A percentile compares a stretch with the other conserved stretches of the same genome.
These are phyloP conservation scores for Philopedon plagiatum DNA, from an alignment of 2,888 invertebrate species.

Conservation along the genomic window DNA sequence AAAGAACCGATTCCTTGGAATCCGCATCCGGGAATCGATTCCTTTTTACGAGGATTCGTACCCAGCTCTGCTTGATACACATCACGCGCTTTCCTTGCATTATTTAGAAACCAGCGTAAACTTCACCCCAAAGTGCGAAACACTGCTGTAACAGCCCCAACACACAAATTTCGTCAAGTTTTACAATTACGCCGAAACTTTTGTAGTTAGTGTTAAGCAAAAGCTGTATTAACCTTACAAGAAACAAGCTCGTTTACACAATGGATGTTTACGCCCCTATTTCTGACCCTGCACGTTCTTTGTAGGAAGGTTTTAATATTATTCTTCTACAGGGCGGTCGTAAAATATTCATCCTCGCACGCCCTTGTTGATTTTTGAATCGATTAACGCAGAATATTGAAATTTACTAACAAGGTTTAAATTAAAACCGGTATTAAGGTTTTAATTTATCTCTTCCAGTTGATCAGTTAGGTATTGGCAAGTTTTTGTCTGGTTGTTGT, in stretches of 20 bases:
- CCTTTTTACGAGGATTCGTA: too few relatives aligned
- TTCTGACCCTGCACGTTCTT: constrained; percentile 28
- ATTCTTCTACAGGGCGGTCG: not conserved
- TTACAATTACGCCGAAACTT: constrained; percentile 66
- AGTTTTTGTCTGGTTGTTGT: too few relatives aligned
- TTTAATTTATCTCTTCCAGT: too few relatives aligned
- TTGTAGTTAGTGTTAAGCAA: constrained; percentile 65
- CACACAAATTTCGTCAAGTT: constrained; percentile 67
- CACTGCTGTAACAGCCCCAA: constrained; percentile 64
- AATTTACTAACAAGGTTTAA: too few relatives aligned
- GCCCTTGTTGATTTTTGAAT: too few relatives aligned
- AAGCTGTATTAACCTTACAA: constrained; percentile 60
- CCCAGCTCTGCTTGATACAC: constrained; percentile 65
- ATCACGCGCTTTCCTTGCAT: constrained; percentile 64
- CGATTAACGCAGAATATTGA: too few relatives aligned
- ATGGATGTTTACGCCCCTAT: constrained; percentile 56
- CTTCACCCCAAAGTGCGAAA: constrained; percentile 54
- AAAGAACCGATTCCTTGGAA: too few relatives aligned
- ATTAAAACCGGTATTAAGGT: too few relatives aligned
- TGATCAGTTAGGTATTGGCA: too few relatives aligned
- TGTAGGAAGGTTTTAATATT: constrained; percentile 17
- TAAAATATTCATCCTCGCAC: too few relatives aligned
- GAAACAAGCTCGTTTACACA: constrained; percentile 57
- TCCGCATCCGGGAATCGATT: too few relatives aligned
- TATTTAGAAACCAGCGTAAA: constrained; percentile 62